Evolutionary conservation across 2,113 vertebrate species (phyloP), one percentile per base, ranked within the genome.

Genomic region (Odontesthes bonariensis): DNA sequence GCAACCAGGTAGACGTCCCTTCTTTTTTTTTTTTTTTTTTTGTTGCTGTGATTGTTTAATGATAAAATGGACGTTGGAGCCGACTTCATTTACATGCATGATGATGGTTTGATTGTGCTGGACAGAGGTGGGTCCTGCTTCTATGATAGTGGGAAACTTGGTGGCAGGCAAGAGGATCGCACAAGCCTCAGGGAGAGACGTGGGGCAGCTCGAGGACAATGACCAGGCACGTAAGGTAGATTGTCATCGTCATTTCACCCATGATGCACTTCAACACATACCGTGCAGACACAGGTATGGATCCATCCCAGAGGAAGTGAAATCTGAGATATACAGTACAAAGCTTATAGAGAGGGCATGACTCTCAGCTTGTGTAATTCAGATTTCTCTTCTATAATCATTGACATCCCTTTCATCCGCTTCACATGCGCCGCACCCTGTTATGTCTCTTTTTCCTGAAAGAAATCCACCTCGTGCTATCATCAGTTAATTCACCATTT

Each of bases 121-220:
- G 54, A 52, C 90, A 98, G 97, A 98, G 86, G 97, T 98, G 20
- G 97, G 97, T 35, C 97, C 97, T 52, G 97, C 97, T 12, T 99
- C 97, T 0, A 98, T 99, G 97, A 95, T 99, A 32, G 96, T 99
- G 27, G 97, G 97, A 22, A 98, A 98, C 90, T 93, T 99, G 23
- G 96, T 99, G 75, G 96, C 97, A 12, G 97, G 97, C 33, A 98
- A 98, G 91, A 94, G 97, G 77, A 97, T 98, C 6, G 97, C 97
- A 8, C 97, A 98, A 89, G 97, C 97, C 75, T 96, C 96, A 0
- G 97, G 97, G 40, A 94, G 97, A 88, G 97, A 98, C 64, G 91
- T 99, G 53, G 90, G 94, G 8, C 97, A 97, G 81, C 82, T 97
- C 16, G 97, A 99, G 87, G 97, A 99, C 91, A 96, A 97, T 0